A percentile compares a stretch with the other conserved stretches of the same genome.
phyloP scores from a whole-genome alignment of 2,113 vertebrate genomes.

The Perognathus longimembris region DNA sequence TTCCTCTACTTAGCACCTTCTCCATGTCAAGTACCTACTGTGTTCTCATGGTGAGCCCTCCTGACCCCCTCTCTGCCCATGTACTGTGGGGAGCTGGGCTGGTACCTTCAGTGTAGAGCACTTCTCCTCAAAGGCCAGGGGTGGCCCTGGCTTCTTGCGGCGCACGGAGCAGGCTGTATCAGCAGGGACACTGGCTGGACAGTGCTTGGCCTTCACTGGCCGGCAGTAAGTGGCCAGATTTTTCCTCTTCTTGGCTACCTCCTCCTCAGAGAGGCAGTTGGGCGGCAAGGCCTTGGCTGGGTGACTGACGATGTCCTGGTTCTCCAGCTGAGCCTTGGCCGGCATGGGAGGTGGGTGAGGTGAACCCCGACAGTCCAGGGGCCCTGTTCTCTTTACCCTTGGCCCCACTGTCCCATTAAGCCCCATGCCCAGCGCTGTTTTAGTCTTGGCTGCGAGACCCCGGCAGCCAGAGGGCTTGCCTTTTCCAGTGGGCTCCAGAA shows the following conservation, averaged over 20 bases:
- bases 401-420: slow-evolving; percentile 90
- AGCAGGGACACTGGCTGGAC: slow-evolving; percentile 60
- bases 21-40: neutral
- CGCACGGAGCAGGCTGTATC: slow-evolving; percentile 78
- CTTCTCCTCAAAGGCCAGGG: slow-evolving; percentile 92
- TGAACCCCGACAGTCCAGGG: slow-evolving; percentile 79
- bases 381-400: slow-evolving; percentile 78
- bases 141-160: slow-evolving; percentile 87
- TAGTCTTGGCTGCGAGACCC: slow-evolving; percentile 82
- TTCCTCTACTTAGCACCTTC: neutral
- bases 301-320: slow-evolving; percentile 81
- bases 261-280: slow-evolving; percentile 89
- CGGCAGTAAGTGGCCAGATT: slow-evolving; percentile 87
- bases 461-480: slow-evolving; percentile 84
- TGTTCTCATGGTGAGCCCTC: neutral
- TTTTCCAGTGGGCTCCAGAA: slow-evolving; percentile 82
- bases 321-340: slow-evolving; percentile 83
- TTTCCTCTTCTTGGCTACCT: slow-evolving; percentile 92
- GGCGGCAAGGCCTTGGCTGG: slow-evolving; percentile 79
- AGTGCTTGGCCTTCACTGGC: slow-evolving; percentile 87
- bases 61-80: neutral
- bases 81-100: neutral
- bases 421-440: slow-evolving; percentile 84
- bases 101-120: slow-evolving; percentile 92
- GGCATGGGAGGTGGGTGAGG: slow-evolving; percentile 73